Percentiles rank a stretch among this genome's conserved stretches.
Evolutionary conservation across 2,888 invertebrate genomes (phyloP).

Genomic region (Miltochrista miniata): DNA sequence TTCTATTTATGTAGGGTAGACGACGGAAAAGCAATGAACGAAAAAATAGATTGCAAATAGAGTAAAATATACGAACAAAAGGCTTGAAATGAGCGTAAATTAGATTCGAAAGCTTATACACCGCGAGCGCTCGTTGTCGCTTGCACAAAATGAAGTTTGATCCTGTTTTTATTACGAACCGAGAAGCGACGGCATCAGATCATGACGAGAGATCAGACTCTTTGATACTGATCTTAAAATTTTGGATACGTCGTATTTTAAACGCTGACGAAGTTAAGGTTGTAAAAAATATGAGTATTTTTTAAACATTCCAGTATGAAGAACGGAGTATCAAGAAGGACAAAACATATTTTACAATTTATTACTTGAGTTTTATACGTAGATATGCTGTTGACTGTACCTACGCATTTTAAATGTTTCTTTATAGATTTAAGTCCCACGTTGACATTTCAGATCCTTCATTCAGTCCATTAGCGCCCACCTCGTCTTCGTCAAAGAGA

Average conservation of each 20-base stretch:
- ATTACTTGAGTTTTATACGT: too few species aligned
- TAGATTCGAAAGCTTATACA: conserved; percentile 64
- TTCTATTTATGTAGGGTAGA: too few species aligned
- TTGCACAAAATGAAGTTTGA: conserved; percentile 61
- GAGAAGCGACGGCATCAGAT: conserved; percentile 33
- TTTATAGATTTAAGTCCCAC: conserved; percentile 14
- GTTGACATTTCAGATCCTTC: conserved; percentile 32
- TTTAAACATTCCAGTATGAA: too few species aligned
- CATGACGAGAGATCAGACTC: conserved; percentile 16
- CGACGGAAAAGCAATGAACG: conserved; percentile 13
- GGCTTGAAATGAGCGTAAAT: conserved; percentile 50
- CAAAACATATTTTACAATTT: too few species aligned
- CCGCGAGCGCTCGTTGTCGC: conserved; percentile 51
- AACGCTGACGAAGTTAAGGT: too few species aligned
- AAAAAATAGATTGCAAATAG: conserved; percentile 36
- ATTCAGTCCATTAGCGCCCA: conserved; percentile 52
- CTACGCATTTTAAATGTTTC: too few species aligned
- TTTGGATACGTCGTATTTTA: too few species aligned
- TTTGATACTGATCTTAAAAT: conserved; percentile 7
- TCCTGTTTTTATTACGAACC: conserved; percentile 53
- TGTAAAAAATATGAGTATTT: too few species aligned
- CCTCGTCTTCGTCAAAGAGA: conserved; percentile 41
- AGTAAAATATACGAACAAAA: conserved; percentile 36
- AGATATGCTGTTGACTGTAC: too few species aligned
- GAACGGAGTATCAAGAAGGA: too few species aligned